phyloP scores from a whole-genome alignment of 2,113 vertebrate genomes.

The Triplophysa siluroides region DNA sequence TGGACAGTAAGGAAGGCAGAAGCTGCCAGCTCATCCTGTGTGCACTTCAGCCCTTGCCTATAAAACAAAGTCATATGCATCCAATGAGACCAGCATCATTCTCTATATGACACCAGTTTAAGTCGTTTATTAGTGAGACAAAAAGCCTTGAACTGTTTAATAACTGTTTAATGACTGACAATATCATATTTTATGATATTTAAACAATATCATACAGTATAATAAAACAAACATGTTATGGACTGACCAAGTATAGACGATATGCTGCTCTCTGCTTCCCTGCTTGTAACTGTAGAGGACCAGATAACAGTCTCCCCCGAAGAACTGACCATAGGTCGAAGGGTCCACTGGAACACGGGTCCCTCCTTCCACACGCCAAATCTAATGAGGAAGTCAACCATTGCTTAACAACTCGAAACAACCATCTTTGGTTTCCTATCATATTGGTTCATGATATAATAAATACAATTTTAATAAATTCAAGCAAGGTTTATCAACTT shows the following conservation, averaged over 20 bases:
- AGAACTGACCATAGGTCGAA: conserved; percentile 73
- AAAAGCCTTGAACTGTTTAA: not conserved
- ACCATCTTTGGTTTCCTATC: not conserved
- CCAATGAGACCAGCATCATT: not conserved
- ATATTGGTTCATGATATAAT: too few relatives aligned
- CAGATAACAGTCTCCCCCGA: conserved; percentile 79
- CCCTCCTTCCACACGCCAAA: conserved; percentile 71
- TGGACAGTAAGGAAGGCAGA: conserved; percentile 72
- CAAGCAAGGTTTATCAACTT: too few relatives aligned
- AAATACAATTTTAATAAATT: too few relatives aligned
- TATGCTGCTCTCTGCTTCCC: conserved; percentile 62
- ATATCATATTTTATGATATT: not conserved
- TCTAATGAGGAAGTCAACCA: conserved; percentile 12
- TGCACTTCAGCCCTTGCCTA: conserved; percentile 76
- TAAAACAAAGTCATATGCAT: conserved; percentile 17
- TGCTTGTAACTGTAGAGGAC: conserved; percentile 71
- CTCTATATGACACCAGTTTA: not conserved
- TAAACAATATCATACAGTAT: not conserved
- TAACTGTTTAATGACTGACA: not conserved
- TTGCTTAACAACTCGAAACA: not conserved
- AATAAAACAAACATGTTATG: not conserved
- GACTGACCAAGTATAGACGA: conserved; percentile 78
- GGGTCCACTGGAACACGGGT: conserved; percentile 62
- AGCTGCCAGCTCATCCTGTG: conserved; percentile 66
- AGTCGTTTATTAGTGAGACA: not conserved